Conservation (phyloP, 2,113 vertebrate species). For the Cyanoramphus novaezelandiae region DNA sequence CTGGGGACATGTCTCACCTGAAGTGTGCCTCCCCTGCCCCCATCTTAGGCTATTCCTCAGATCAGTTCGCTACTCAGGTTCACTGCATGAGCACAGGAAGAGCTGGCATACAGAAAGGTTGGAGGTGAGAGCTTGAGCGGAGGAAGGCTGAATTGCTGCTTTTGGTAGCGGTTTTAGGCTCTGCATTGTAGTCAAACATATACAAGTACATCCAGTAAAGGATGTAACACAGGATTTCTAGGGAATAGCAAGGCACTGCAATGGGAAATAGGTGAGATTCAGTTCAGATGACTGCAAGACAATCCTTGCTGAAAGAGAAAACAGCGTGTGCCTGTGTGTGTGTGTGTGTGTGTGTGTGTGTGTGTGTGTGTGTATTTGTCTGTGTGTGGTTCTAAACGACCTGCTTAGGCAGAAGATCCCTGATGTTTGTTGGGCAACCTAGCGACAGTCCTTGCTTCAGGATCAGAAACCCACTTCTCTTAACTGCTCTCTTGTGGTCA, state of each 20-base stretch:
- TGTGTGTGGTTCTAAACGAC: background rate
- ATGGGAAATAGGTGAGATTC: background rate
- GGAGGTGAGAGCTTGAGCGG: slow-evolving; percentile 45
- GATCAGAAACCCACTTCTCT: slow-evolving; percentile 15
- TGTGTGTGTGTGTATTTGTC: background rate
- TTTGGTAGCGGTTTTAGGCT: slow-evolving; percentile 24
- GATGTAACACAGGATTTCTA: background rate
- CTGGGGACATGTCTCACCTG: slow-evolving; percentile 9
- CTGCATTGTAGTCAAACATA: background rate
- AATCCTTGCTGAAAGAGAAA: slow-evolving; percentile 22
- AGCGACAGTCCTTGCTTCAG: background rate
- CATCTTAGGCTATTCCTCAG: background rate
- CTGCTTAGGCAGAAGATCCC: background rate
- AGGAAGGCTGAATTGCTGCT: slow-evolving; percentile 37
- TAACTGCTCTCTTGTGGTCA: background rate
- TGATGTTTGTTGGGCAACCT: background rate
- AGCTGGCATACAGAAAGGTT: slow-evolving; percentile 52
- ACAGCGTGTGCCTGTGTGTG: rapidly evolving
- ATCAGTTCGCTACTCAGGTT: slow-evolving; percentile 10
- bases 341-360: background rate
- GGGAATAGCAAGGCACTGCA: background rate
- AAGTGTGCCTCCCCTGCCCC: background rate
- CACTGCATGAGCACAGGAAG: slow-evolving; percentile 44
- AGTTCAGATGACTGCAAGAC: slow-evolving; percentile 14
- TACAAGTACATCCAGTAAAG: background rate